These are phyloP conservation scores for Dromaius novaehollandiae DNA, from an alignment of 2,113 vertebrate species.

Conservation along the genomic window DNA sequence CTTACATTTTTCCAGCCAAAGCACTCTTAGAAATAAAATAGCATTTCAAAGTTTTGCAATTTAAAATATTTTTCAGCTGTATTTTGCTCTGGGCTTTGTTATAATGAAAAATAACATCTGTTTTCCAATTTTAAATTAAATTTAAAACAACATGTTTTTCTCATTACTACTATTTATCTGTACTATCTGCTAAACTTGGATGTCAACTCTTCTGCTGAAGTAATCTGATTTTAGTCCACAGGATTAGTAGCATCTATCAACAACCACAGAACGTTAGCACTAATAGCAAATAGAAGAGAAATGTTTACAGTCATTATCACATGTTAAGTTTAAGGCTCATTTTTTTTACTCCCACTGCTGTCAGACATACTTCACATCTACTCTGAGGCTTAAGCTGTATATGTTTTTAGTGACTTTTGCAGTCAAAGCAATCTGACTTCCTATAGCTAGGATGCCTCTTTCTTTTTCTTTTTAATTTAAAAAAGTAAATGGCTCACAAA, in stretches of 20 bases:
- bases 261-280: neutral
- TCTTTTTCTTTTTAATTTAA: neutral
- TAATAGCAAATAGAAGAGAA: neutral
- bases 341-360: neutral
- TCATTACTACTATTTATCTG: conserved; percentile 60
- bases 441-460: neutral
- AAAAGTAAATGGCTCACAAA: neutral
- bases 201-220: conserved; percentile 54
- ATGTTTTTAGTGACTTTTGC: neutral
- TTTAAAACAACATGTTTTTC: conserved; percentile 64
- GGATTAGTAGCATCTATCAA: conserved; percentile 55
- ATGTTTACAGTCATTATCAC: conserved; percentile 23
- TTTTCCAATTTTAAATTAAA: conserved; percentile 66
- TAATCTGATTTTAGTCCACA: conserved; percentile 56
- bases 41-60: conserved; percentile 45
- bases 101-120: conserved; percentile 57
- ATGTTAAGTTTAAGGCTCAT: neutral
- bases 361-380: neutral
- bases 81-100: conserved; percentile 36
- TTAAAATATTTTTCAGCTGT: conserved; percentile 51
- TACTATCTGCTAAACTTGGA: conserved; percentile 61
- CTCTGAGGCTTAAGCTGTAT: neutral
- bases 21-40: conserved; percentile 20
- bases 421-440: neutral
- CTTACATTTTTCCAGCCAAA: neutral